Base-by-base conservation (phyloP, 2,113 vertebrate genomes). In the Turnix velox region DNA sequence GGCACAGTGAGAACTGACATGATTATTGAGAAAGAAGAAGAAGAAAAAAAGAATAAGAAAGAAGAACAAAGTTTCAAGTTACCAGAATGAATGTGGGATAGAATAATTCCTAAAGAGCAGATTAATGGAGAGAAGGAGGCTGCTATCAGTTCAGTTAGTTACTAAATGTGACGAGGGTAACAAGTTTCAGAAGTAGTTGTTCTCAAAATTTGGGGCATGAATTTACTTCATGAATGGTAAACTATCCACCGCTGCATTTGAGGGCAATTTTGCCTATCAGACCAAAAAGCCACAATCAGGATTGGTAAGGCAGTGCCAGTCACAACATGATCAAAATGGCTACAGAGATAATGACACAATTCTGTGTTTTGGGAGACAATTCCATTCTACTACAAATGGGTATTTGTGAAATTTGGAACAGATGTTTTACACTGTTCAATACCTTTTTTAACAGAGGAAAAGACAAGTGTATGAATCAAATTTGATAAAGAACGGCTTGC, bases 401-500 rank as follows among this genome's bases (percentile, higher is more conserved):
- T 65, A 39, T 73, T 61, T 76, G 14, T 54, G 55, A 76, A 82
- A 87, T 85, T 62, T 62, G 30, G 30, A 84, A 83, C 40, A 94
- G 63, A 39, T 65, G 24, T 59, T 91, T 95, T 92, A 90, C 84
- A 30, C 23, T 82, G 84, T 84, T 61, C 24, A 40, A 77, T 94
- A 61, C 62, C 45, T 96, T 95, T 95, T n/a, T 94, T 96, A 88
- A 96, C 95, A 99, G 98, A 98, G 77, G 77, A 98, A 98, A 84
- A 98, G 99, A 57, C 98, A 98, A 96, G 97, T 84, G 4, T 99
- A 99, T 65, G 98, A 99, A 80, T 98, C 97, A 81, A 98, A 97
- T 91, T 96, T 99, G 96, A 99, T 99, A 96, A 98, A 95, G 72
- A 97, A 97, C 25, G 99, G 98, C n/a, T 83, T 99, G 93, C 97